Evolutionary conservation across 2,113 vertebrate genomes (phyloP).

Genomic region (Fregetta grallaria): DNA sequence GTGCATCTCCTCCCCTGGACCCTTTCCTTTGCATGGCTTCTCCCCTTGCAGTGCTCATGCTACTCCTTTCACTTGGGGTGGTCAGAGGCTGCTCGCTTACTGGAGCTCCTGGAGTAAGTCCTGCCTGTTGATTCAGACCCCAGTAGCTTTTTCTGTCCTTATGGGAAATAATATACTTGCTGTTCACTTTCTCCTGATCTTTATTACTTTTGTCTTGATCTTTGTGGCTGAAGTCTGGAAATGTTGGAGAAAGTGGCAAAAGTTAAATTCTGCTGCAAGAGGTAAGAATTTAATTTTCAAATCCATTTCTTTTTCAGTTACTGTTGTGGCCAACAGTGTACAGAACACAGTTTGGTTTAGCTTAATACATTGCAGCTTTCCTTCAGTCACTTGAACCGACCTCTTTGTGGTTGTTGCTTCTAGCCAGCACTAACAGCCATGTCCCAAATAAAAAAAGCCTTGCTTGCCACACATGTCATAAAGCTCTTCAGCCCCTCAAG

Average conservation of each 20-base stretch:
- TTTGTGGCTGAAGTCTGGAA: neutral
- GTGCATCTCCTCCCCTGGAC: neutral
- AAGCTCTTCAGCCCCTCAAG: neutral
- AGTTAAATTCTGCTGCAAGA: neutral
- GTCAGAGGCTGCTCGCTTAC: neutral
- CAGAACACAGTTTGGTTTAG: neutral
- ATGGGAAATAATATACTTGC: accelerated
- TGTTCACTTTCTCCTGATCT: neutral
- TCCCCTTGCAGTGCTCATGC: neutral
- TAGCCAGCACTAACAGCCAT: neutral
- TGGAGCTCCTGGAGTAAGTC: neutral
- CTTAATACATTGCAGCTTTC: neutral
- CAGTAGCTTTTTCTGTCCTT: neutral
- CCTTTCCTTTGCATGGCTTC: neutral
- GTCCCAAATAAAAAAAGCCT: neutral
- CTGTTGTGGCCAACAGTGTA: neutral
- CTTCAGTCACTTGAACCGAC: neutral
- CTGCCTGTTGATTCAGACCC: neutral
- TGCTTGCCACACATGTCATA: neutral
- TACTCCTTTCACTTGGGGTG: neutral
- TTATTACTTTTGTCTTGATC: neutral
- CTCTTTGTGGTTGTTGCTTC: neutral
- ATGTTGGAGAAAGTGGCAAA: neutral
- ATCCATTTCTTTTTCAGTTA: neutral
- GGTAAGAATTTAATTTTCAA: neutral